Percentiles rank a stretch among this genome's conserved stretches.
phyloP scores from a whole-genome alignment of 1,140 invertebrate species.

The Nymphalis io region DNA sequence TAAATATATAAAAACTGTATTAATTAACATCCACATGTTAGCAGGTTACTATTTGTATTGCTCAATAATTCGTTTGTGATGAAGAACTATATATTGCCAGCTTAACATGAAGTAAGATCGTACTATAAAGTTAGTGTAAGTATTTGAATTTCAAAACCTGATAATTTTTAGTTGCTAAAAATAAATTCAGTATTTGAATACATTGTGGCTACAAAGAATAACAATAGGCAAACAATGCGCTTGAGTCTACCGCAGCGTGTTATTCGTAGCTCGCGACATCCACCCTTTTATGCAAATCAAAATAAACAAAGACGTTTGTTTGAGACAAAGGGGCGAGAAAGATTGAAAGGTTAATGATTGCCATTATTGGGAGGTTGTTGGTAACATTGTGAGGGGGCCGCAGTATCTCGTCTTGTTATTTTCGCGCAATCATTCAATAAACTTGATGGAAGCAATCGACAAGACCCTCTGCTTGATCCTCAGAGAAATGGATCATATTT shows the following conservation, averaged over 20 bases:
- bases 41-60: neutral
- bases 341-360: conserved; percentile 67
- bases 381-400: conserved; percentile 55
- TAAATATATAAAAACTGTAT: neutral
- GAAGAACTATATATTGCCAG: too few species aligned
- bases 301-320: conserved; percentile 41
- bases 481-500: conserved; percentile 73
- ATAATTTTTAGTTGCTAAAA: conserved; percentile 17
- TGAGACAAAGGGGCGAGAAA: conserved; percentile 45
- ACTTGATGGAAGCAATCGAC: conserved; percentile 74
- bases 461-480: conserved; percentile 69
- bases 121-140: too few species aligned
- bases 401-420: conserved; percentile 63
- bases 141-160: neutral
- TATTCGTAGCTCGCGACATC: conserved; percentile 21
- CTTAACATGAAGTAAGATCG: too few species aligned
- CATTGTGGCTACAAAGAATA: conserved; percentile 20
- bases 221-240: conserved; percentile 36
- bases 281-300: conserved; percentile 45
- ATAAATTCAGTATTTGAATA: conserved; percentile 17
- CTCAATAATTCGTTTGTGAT: too few species aligned
- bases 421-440: conserved; percentile 81
- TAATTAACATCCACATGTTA: conserved; percentile 18
- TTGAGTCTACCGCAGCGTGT: conserved; percentile 23
- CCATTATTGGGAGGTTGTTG: conserved; percentile 59